phyloP scores from a whole-genome alignment of 1,140 invertebrate genomes.

The Yoshiicerus persimilis region DNA sequence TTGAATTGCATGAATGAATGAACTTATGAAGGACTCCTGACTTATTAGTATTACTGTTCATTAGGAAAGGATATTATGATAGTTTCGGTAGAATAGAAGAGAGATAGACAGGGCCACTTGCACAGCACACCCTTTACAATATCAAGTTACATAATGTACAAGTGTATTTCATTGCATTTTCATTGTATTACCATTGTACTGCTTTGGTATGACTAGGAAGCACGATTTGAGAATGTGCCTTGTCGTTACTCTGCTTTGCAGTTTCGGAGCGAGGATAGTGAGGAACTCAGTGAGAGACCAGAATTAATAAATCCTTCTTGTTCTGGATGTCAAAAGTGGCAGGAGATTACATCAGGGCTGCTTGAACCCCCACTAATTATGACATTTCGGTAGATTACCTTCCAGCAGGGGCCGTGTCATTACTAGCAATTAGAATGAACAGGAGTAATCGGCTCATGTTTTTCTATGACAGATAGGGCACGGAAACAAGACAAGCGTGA shows the following conservation, averaged over 20 bases:
- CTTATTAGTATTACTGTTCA: neutral
- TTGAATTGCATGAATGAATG: neutral
- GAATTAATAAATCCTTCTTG: conserved; percentile 11
- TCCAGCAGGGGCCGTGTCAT: conserved; percentile 16
- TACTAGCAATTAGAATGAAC: conserved; percentile 36
- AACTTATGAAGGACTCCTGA: neutral
- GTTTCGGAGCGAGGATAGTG: neutral
- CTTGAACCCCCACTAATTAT: conserved; percentile 44
- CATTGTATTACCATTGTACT: neutral
- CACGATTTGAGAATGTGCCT: neutral
- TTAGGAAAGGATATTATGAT: neutral
- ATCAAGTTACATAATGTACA: neutral
- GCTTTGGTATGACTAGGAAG: neutral
- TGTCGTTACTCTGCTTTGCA: neutral
- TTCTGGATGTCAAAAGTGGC: conserved; percentile 40
- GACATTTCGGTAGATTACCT: conserved; percentile 44
- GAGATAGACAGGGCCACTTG: neutral
- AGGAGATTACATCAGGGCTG: conserved; percentile 45
- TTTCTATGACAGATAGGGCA: conserved; percentile 59
- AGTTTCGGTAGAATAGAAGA: neutral
- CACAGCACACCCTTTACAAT: neutral
- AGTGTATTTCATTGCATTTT: neutral
- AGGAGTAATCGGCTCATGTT: conserved; percentile 51
- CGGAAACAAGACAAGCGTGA: neutral
- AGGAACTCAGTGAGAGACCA: neutral